Base-by-base conservation (phyloP, 2,113 vertebrate species). In the Microtus pennsylvanicus region DNA sequence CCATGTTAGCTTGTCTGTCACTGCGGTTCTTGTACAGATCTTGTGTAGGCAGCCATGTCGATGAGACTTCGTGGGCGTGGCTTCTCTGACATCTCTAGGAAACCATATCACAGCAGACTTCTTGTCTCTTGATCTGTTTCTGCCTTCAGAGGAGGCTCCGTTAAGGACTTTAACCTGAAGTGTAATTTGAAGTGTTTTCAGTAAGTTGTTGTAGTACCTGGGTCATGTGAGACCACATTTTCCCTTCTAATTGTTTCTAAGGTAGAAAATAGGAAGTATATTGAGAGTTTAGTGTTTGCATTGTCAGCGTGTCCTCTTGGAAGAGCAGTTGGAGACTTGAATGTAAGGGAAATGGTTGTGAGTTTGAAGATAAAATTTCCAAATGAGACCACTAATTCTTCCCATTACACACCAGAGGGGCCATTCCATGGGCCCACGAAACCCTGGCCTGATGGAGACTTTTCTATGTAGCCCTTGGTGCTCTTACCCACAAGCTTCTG, bases 111-210 rank as follows among this genome's bases (percentile, higher is more conserved):
- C 21, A 81, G 52, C 52, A 58, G 22, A 24, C 35, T 24, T 50
- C 30, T 16, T 58, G 80, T 26, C 22, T 38, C 80, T 58, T 38
- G n/a, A 55, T n/a, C 35, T 38, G 22, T 16, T n/a, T 61, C 22
- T 58, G 33, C 35, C 52, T 30, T 6, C 30, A 95, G 10, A 63
- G 22, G 81, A 92, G 70, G 13, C 30, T 87, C 78, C 69, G 47
- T 90, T 77, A 93, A 63, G 58, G 16, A 90, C 21, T 75, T 63
- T 58, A 94, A 75, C 47, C 63, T 33, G 10, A n/a, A 61, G 89
- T 94, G 87, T 65, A 67, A 92, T 77, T 86, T 50, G 30, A 94
- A 86, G 42, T 69, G 26, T 78, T 95, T 88, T 83, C 58, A 93
- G 12, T 76, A 58, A 47, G 35, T 74, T 69, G 30, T 67, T 63